A percentile compares a stretch with the other conserved stretches of the same genome.
Evolutionary conservation across 2,888 invertebrate genomes (phyloP).

Genomic region (Apamea monoglypha): DNA sequence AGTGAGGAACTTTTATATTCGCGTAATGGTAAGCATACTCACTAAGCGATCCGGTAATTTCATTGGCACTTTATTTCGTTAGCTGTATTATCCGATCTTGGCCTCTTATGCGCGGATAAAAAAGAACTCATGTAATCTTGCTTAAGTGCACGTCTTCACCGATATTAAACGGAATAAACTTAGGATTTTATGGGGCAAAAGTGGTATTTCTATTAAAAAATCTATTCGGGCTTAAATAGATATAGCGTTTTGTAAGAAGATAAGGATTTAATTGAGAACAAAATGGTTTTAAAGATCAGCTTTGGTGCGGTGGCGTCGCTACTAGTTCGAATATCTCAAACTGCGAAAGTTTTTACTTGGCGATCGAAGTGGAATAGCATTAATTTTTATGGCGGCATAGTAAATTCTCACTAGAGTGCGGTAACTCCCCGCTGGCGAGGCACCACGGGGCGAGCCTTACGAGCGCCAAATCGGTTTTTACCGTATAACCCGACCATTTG

Average conservation of each 20-base stretch:
- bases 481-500: conserved; percentile 79
- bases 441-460: conserved; percentile 77
- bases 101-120: conserved; percentile 66
- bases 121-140: conserved; percentile 73
- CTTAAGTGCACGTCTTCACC: conserved; percentile 76
- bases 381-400: conserved; percentile 70
- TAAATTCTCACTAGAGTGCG: conserved; percentile 72
- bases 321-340: conserved; percentile 51
- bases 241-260: conserved; percentile 47
- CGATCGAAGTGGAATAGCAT: conserved; percentile 62
- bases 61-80: conserved; percentile 81
- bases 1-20: conserved; percentile 83
- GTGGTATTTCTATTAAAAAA: conserved; percentile 72
- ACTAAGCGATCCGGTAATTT: conserved; percentile 81
- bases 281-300: conserved; percentile 28
- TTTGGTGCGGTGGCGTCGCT: conserved; percentile 20
- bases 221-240: conserved; percentile 62
- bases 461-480: conserved; percentile 83
- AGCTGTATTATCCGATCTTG: conserved; percentile 74
- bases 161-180: conserved; percentile 76
- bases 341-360: conserved; percentile 63
- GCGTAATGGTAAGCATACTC: conserved; percentile 81
- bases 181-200: conserved; percentile 76
- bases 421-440: conserved; percentile 80
- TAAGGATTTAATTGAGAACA: conserved; percentile 52